Evolutionary conservation across 2,113 vertebrate genomes (phyloP).

Genomic region (Apus apus): DNA sequence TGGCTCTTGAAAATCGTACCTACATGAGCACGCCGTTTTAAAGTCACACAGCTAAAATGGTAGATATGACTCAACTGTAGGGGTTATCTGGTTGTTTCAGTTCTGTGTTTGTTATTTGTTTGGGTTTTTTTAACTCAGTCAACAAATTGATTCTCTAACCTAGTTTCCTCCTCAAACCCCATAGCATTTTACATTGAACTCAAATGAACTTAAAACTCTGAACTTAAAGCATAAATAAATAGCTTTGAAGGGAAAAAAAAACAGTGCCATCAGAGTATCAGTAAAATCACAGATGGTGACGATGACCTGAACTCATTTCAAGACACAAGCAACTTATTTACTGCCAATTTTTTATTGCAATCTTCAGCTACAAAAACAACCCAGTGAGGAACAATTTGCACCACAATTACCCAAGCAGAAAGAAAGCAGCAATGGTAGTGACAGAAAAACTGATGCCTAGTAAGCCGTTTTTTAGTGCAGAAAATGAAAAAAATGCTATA

Average conservation of each 20-base stretch:
- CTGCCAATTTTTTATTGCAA: neutral
- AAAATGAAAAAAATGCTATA: neutral
- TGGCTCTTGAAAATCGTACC: neutral
- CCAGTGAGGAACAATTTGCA: neutral
- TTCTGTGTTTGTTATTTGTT: neutral
- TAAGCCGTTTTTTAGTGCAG: neutral
- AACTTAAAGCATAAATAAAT: constrained; percentile 1
- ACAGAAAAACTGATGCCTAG: neutral
- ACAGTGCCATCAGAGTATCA: neutral
- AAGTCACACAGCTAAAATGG: neutral
- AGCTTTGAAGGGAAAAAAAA: neutral
- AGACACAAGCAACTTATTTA: neutral
- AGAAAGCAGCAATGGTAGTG: neutral
- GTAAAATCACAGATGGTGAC: neutral
- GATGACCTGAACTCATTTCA: neutral
- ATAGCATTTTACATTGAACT: constrained; percentile 58
- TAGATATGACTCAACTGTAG: neutral
- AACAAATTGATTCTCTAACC: constrained; percentile 67
- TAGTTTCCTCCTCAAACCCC: constrained; percentile 53
- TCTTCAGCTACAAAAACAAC: neutral
- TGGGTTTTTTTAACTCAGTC: neutral
- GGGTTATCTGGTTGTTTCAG: neutral
- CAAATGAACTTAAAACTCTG: constrained; percentile 49
- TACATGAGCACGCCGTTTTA: neutral
- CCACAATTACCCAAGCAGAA: neutral